Percentiles rank a stretch among this genome's conserved stretches.
These are phyloP conservation scores for Caenorhabditis sp. DNA, from an alignment of 2,888 invertebrate species.

Conservation along the genomic window DNA sequence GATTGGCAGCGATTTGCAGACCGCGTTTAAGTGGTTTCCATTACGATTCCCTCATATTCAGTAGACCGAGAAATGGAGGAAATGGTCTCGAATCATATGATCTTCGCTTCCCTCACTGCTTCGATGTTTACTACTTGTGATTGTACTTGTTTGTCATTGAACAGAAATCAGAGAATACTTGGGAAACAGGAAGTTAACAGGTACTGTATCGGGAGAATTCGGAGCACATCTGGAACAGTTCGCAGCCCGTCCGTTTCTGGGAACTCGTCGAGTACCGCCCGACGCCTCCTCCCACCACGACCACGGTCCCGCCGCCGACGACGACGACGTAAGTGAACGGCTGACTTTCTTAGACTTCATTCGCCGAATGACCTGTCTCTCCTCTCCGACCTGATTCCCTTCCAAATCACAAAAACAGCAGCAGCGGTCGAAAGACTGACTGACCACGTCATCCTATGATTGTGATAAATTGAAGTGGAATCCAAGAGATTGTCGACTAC, in stretches of 20 bases:
- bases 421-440: background rate
- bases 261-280: slow-evolving; percentile 63
- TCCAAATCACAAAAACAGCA: slow-evolving; percentile 2
- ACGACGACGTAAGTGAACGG: slow-evolving; percentile 34
- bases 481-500: too few species aligned
- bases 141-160: background rate
- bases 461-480: too few species aligned
- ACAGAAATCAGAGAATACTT: background rate
- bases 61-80: background rate
- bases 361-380: slow-evolving; percentile 15
- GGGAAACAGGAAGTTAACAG: background rate
- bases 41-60: background rate
- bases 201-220: slow-evolving; percentile 51
- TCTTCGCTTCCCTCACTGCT: too few species aligned
- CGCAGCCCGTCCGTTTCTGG: slow-evolving; percentile 62
- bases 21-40: slow-evolving; percentile 6
- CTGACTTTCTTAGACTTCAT: background rate
- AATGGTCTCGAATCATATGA: slow-evolving; percentile 19
- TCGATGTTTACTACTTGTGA: slow-evolving; percentile 10
- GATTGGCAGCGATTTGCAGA: slow-evolving; percentile 32
- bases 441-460: too few species aligned
- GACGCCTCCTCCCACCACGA: slow-evolving; percentile 49
- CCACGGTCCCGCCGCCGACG: slow-evolving; percentile 38
- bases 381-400: background rate
- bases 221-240: slow-evolving; percentile 39